A percentile compares a stretch with the other conserved stretches of the same genome.
phyloP scores from a whole-genome alignment of 2,797 vertebrate genomes.

The Centropyge bicolor region DNA sequence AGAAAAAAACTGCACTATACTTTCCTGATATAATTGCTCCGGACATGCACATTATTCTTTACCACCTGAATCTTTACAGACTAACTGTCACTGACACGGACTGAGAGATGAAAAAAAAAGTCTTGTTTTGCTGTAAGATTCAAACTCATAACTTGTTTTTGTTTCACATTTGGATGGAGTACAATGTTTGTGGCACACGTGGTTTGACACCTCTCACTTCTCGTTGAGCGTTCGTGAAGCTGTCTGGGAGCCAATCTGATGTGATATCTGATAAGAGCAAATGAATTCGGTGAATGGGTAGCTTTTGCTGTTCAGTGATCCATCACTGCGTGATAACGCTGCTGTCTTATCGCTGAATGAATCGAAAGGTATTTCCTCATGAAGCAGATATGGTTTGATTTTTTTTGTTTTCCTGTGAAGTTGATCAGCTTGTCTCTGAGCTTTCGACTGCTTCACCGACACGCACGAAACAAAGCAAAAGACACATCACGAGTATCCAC shows the following conservation, averaged over 20 bases:
- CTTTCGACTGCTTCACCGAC: slow-evolving; percentile 3
- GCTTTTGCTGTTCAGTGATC: slow-evolving; percentile 7
- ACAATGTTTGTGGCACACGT: not conserved
- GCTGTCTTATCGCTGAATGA: not conserved
- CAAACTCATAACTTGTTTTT: slow-evolving; percentile 7
- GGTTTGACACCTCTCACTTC: not conserved
- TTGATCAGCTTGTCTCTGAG: not conserved
- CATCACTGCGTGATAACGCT: not conserved
- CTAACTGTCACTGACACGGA: not conserved
- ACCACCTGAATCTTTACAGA: not conserved
- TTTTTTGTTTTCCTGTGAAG: not conserved
- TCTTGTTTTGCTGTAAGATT: not conserved
- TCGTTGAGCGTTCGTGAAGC: not conserved
- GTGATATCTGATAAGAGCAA: not conserved
- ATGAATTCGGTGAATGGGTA: slow-evolving; percentile 3
- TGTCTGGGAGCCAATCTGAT: not conserved
- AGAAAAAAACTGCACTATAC: not conserved
- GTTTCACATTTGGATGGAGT: slow-evolving; percentile 6
- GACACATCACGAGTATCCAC: slow-evolving; percentile 28
- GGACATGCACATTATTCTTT: not conserved
- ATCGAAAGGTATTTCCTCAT: not conserved
- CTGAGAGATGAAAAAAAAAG: not conserved
- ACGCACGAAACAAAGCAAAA: slow-evolving; percentile 54
- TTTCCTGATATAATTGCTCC: not conserved
- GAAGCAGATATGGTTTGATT: not conserved